Base-by-base conservation (phyloP, 2,113 vertebrate species). In the Centrocercus urophasianus region DNA sequence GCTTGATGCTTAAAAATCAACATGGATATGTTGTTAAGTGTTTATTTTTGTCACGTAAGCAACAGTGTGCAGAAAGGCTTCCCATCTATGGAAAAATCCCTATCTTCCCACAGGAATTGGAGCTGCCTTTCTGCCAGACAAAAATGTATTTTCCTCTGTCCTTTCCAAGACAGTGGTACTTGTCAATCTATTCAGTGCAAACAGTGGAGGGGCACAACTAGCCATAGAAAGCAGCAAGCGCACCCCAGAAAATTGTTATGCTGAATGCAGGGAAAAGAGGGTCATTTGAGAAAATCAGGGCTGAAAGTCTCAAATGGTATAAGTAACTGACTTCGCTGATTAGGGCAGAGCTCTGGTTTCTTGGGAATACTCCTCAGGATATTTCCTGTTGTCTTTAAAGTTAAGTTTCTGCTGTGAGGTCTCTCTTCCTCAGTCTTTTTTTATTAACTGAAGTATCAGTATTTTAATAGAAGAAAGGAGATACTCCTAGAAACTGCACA, bases 231-330 rank as follows among this genome's bases (percentile, higher is more conserved):
- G 1, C 1, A 1, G 16, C 8, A 10, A 30, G 36, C 6, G 4
- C 52, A 71, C 15, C n/a, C 9, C 2, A 1, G 80, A 59, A 57
- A 80, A 16, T 3, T 5, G 3, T 43, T 36, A 4, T 4, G 2
- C 11, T 77, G 22, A 27, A 70, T 77, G 13, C 1, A 1, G 8
- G 16, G 11, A 50, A 83, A n/a, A n/a, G 2, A 1, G 16, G 82
- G 4, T 25, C 6, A 3, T 8, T 42, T 54, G 3, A 2, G 66
- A 85, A 79, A 10, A 50, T 47, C 1, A 1, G 38, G 54, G 0
- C 1, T 64, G 22, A 32, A 50, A 91, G 25, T 52, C 5, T 12
- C 38, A 56, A 24, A n/a, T 25, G 5, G 10, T 69, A 14, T 40
- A 18, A 65, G 16, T 28, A 87, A 22, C 10, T 60, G 27, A 47